Evolutionary conservation across 2,888 invertebrate species (phyloP).

Genomic region (Smittia aterrima): DNA sequence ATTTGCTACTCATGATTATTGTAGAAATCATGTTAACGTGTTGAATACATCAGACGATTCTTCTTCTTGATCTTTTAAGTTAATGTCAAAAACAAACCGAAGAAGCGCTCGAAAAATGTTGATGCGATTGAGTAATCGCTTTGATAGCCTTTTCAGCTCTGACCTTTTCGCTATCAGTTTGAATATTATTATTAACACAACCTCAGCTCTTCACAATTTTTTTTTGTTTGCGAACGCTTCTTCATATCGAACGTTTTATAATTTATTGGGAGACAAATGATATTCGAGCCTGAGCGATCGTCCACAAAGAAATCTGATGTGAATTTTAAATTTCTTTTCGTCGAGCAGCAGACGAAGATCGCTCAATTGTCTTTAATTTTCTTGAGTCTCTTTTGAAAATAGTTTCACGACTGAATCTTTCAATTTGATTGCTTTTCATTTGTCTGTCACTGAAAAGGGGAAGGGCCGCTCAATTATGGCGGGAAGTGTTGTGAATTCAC

Average conservation of each 20-base stretch:
- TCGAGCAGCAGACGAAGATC: neutral
- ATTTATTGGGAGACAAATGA: constrained; percentile 14
- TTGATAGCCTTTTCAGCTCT: constrained; percentile 20
- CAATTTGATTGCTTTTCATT: too few species aligned
- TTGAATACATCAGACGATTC: too few species aligned
- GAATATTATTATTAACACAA: constrained; percentile 3
- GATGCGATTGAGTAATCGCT: neutral
- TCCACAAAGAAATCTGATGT: constrained; percentile 11
- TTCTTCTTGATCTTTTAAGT: too few species aligned
- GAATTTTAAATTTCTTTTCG: constrained; percentile 18
- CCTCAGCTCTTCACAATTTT: neutral
- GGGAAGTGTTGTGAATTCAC: too few species aligned
- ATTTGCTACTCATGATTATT: too few species aligned
- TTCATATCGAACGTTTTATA: neutral
- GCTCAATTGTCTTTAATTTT: neutral
- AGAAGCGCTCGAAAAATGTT: neutral
- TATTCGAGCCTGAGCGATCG: neutral
- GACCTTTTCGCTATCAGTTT: constrained; percentile 28
- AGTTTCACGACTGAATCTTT: neutral
- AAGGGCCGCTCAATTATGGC: too few species aligned
- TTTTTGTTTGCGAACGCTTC: constrained; percentile 14
- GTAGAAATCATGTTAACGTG: too few species aligned
- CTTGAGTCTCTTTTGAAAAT: neutral
- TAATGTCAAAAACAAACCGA: neutral
- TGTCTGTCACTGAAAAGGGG: too few species aligned